Base-by-base conservation (phyloP, 2,888 invertebrate genomes). In the Catocala nupta region DNA sequence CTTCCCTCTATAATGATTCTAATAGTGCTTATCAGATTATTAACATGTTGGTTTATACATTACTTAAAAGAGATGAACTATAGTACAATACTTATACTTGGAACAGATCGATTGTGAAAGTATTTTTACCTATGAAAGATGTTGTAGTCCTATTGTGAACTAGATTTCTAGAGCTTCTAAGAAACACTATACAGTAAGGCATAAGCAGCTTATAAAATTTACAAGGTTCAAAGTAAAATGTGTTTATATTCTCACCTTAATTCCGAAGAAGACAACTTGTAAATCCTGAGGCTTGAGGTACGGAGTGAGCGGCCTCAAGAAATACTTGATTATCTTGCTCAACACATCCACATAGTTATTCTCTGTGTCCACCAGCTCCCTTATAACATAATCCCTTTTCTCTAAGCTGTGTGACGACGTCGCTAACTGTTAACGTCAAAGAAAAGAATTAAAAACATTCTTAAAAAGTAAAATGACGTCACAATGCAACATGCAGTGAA, bases 301-400 rank as follows among this genome's bases (percentile, higher is more conserved):
- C 54, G 95, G 94, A 61, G 95, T 95, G 71, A 99, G 92, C 3
- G 98, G 98, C 78, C 96, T 95, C 91, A 97, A 96, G 84, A 98
- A 98, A 87, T 97, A 96, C 76, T 95, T 95, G 76, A 97, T 95
- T 55, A 98, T 95, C 92, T 98, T 98, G 82, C 96, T 96, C 57
- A 99, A 95, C 10, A 99, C 99, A 83, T 98, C 98, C 54, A 99
- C 97, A 87, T 99, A 99, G 90, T 99, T 99, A 81, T 97, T 97
- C 91, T 99, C 99, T 0, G 99, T 99, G 88, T 99, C 99, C 45
- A 99, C 96, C 59, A 99, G 94, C 89, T 99, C 99, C 71, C 97
- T 96, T 82, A 98, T 97, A 52, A 98, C 98, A 87, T 98, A 98
- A 89, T 99, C 99, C 65, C 99, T 95, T 89, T 99, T 99, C 89